These are phyloP conservation scores for Xiphophorus couchianus DNA, from an alignment of 2,113 vertebrate genomes.

Conservation along the genomic window DNA sequence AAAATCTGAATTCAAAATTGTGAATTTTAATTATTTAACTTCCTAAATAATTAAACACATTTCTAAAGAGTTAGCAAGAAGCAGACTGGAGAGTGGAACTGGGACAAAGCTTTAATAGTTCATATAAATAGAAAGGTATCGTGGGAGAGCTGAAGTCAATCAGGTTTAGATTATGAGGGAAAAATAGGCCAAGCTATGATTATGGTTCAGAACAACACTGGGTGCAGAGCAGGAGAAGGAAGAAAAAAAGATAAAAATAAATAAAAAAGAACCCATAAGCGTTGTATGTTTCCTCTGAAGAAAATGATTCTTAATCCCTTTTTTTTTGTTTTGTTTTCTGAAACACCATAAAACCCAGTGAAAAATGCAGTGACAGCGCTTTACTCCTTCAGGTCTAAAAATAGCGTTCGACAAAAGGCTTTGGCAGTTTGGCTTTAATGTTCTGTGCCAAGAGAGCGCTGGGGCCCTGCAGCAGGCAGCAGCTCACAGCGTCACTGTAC, in stretches of 20 bases:
- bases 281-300: background rate
- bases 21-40: background rate
- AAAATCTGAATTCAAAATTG: background rate
- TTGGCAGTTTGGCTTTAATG: constrained; percentile 56
- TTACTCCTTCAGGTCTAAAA: constrained; percentile 62
- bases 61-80: background rate
- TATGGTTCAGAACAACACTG: background rate
- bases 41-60: background rate
- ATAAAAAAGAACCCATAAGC: background rate
- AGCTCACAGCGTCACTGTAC: constrained; percentile 23
- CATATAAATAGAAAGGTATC: constrained; percentile 27
- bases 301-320: constrained; percentile 4
- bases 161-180: constrained; percentile 24
- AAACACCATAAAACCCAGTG: constrained; percentile 4
- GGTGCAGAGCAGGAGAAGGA: background rate
- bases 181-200: constrained; percentile 23
- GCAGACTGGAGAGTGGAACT: constrained; percentile 13
- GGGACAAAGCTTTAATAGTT: constrained; percentile 12
- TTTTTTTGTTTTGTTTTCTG: constrained; percentile 10
- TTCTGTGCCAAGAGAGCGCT: constrained; percentile 47
- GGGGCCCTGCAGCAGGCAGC: constrained; percentile 50
- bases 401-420: constrained; percentile 65
- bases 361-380: constrained; percentile 18
- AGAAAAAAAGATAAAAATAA: background rate
- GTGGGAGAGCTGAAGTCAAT: constrained; percentile 35